Evolutionary conservation across 2,888 invertebrate species (phyloP), one percentile per base, ranked within the genome.

Genomic region (Pollenia angustigena): DNA sequence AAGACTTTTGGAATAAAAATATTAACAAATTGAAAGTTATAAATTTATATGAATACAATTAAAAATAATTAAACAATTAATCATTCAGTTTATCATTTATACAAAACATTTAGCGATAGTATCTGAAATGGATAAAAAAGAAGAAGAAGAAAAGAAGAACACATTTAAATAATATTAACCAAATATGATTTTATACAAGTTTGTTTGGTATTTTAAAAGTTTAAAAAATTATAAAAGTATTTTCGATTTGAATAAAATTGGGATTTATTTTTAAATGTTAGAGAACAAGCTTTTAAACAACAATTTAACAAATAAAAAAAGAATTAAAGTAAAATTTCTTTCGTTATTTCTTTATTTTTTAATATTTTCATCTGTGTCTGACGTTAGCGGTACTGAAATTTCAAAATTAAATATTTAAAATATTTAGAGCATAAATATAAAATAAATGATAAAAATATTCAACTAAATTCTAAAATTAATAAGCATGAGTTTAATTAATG

Each of bases 81-180:
- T 32, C 42, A 44, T 52, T 71, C 10, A 46, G 50, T 66, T 16
- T 32, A 32, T 32, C n/a, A 62, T 85, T 81, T 66, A 60, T 85
- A 68, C 68, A 78, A 83, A 44, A 81, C 72, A 60, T 87, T 82
- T 88, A 89, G 88, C 89, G 89, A 89, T 89, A 89, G 86, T 89
- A 89, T 89, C 89, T 89, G 89, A 66, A 89, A 83, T 82, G 72
- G 56, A 78, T 81, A 44, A 48, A 71, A 74, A 52, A 71, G 71
- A 82, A 66, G 46, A 76, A 79, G 23, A 84, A 40, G 66, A n/a
- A n/a, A n/a, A n/a, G 6, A 80, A 58, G 16, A 74, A 74, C 11
- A 80, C n/a, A 80, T 74, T 46, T 64, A 78, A 80, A 84, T 72
- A 32, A 66, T 52, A 68, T 71, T 58, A 50, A 72, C 44, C 18